phyloP scores from a whole-genome alignment of 2,888 invertebrate genomes.

The Hoplodrina ambigua region DNA sequence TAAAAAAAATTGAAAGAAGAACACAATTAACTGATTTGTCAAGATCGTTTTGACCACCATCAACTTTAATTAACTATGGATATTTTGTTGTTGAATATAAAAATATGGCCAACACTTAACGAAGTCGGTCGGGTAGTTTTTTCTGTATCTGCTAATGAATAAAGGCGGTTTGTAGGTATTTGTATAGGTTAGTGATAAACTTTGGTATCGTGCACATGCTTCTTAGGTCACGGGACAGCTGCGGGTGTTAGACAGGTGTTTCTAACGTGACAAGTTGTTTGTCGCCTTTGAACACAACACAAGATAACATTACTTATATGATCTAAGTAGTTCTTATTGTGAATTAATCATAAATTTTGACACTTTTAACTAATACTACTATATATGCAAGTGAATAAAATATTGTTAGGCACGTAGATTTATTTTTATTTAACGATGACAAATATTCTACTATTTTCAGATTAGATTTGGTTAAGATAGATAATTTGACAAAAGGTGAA shows the following conservation, averaged over 20 bases:
- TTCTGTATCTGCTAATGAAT: constrained; percentile 68
- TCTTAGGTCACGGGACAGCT: constrained; percentile 77
- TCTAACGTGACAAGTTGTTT: constrained; percentile 75
- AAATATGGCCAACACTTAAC: constrained; percentile 58
- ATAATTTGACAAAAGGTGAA: background rate
- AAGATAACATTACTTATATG: constrained; percentile 31
- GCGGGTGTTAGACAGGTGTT: constrained; percentile 85
- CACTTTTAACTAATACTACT: background rate
- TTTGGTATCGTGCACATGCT: constrained; percentile 69
- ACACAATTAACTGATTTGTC: constrained; percentile 22
- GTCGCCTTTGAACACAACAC: constrained; percentile 47
- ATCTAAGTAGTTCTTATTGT: constrained; percentile 11
- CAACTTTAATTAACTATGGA: constrained; percentile 48
- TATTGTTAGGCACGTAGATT: background rate
- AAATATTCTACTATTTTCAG: background rate
- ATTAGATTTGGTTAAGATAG: background rate
- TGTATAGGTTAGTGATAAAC: constrained; percentile 63
- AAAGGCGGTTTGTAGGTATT: constrained; percentile 61
- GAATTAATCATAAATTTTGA: constrained; percentile 1
- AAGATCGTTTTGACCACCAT: constrained; percentile 28
- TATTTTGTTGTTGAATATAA: constrained; percentile 44
- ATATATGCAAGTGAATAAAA: background rate
- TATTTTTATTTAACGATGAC: too few species aligned
- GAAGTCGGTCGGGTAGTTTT: constrained; percentile 61
- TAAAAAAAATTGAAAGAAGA: background rate